Evolutionary conservation across 2,113 vertebrate genomes (phyloP).

Genomic region (Tringa solitaria): DNA sequence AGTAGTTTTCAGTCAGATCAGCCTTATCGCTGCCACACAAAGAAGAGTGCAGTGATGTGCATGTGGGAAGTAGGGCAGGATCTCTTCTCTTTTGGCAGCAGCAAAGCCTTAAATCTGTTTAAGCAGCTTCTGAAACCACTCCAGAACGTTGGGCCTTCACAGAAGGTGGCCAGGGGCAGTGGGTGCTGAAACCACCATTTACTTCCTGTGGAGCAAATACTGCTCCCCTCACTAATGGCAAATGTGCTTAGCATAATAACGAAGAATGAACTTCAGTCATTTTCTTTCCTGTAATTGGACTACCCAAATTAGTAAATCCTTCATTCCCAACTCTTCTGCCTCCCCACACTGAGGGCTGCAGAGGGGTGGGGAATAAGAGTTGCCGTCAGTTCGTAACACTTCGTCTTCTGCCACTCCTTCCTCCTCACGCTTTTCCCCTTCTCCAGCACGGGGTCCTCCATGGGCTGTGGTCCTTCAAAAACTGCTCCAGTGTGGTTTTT

Average conservation of each 20-base stretch:
- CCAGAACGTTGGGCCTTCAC: not conserved
- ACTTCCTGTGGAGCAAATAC: not conserved
- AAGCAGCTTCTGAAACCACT: not conserved
- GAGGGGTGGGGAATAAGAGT: not conserved
- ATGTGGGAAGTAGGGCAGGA: not conserved
- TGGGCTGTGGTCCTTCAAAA: not conserved
- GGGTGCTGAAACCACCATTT: not conserved
- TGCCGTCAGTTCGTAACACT: not conserved
- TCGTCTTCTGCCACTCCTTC: not conserved
- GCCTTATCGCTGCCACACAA: not conserved
- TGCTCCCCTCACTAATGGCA: not conserved
- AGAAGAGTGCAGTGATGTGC: not conserved
- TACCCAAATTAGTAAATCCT: not conserved
- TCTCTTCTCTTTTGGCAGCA: not conserved
- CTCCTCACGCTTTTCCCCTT: not conserved
- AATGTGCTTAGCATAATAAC: not conserved
- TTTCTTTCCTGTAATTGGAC: not conserved
- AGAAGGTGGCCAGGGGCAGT: not conserved
- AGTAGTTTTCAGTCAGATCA: not conserved
- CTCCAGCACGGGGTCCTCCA: not conserved
- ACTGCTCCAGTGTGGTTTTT: not conserved
- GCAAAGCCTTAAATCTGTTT: not conserved
- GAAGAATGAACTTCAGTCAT: not conserved
- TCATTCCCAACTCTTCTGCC: not conserved
- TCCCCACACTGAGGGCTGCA: fast-evolving